These are phyloP conservation scores for Malurus melanocephalus DNA, from an alignment of 2,113 vertebrate genomes.

Conservation along the genomic window DNA sequence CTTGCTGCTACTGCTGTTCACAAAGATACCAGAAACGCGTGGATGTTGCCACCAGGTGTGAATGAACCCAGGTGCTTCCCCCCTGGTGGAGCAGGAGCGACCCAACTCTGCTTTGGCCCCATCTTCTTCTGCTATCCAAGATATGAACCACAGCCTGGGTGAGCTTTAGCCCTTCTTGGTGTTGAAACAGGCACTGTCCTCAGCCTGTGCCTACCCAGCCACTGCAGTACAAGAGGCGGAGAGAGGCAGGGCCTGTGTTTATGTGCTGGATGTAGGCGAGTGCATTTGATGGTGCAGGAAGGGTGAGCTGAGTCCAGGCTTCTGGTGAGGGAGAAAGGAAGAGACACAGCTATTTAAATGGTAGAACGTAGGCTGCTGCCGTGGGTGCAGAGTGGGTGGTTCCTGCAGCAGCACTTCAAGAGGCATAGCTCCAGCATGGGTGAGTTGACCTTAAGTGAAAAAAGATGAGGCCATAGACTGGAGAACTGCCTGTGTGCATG, in stretches of 20 bases:
- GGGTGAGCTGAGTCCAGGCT: conserved; percentile 13
- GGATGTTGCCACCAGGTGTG: not conserved
- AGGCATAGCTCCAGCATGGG: not conserved
- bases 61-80: not conserved
- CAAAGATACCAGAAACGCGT: not conserved
- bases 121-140: not conserved
- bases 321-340: not conserved
- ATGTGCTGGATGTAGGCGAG: not conserved
- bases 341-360: not conserved
- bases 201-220: not conserved
- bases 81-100: not conserved
- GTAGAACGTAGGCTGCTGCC: not conserved
- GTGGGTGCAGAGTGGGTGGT: not conserved
- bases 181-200: not conserved
- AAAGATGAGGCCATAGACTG: not conserved
- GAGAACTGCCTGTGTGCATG: not conserved
- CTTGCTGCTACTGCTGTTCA: not conserved
- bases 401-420: not conserved
- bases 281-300: not conserved
- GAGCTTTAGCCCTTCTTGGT: not conserved
- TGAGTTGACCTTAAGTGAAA: not conserved
- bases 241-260: not conserved
- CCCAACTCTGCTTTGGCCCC: not conserved
- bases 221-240: not conserved
- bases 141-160: not conserved